phyloP scores from a whole-genome alignment of 1,140 invertebrate species.

The Aricia agestis region DNA sequence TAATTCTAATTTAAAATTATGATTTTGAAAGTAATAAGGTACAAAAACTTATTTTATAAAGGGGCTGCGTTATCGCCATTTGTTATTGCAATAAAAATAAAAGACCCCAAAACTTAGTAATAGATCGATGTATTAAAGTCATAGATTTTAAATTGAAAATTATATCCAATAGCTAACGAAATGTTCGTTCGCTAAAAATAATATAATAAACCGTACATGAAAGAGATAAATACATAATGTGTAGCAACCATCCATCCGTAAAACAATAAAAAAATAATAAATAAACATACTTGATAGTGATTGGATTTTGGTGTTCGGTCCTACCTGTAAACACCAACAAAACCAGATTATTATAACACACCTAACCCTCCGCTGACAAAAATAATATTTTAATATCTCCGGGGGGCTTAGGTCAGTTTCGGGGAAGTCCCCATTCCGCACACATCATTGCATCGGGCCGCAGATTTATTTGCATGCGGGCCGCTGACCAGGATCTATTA shows the following conservation, averaged over 20 bases:
- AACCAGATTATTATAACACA: too few relatives aligned
- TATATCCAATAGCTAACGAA: not conserved
- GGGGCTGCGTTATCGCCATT: constrained; percentile 19
- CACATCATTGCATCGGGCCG: constrained; percentile 73
- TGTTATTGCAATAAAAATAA: constrained; percentile 28
- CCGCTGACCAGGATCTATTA: constrained; percentile 75
- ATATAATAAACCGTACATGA: too few relatives aligned
- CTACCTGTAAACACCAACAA: too few relatives aligned
- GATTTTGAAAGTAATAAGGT: too few relatives aligned
- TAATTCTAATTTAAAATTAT: too few relatives aligned
- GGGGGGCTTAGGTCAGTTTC: constrained; percentile 34
- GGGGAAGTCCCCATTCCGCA: constrained; percentile 59
- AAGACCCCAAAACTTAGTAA: constrained; percentile 12
- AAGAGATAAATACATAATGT: too few relatives aligned
- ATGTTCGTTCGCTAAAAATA: too few relatives aligned
- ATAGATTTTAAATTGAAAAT: constrained; percentile 7
- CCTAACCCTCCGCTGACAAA: too few relatives aligned
- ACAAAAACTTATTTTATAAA: not conserved
- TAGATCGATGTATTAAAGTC: not conserved
- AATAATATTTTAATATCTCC: not conserved
- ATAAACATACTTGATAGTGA: too few relatives aligned
- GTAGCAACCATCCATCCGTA: too few relatives aligned
- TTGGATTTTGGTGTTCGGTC: too few relatives aligned
- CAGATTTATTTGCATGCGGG: constrained; percentile 76
- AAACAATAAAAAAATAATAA: too few relatives aligned